Conservation (phyloP, 35 echinoderm and acorn worm genomes). For the Patiria miniata region DNA sequence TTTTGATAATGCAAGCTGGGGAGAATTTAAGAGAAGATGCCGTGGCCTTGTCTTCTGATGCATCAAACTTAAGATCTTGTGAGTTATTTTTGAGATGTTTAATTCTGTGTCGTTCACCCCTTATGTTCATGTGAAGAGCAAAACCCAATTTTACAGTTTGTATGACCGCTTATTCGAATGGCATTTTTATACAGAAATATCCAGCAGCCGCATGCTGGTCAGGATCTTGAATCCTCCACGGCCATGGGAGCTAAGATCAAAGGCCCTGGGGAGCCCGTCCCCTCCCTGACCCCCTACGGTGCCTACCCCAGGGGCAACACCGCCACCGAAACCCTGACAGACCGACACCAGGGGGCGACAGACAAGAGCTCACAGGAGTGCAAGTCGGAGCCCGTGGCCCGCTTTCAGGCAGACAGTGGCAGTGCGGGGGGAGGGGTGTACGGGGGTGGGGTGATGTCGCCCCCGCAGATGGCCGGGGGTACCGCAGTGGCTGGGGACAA, state of each 20-base stretch:
- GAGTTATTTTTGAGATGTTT: no score
- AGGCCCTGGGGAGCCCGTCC: constrained; percentile 70
- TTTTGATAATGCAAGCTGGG: no score
- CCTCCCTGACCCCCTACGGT: constrained; percentile 74
- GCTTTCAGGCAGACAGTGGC: constrained; percentile 28
- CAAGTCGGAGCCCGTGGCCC: constrained; percentile 47
- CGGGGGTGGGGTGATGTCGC: constrained; percentile 48
- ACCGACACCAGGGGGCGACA: background rate
- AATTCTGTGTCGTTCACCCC: no score
- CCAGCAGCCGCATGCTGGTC: constrained; percentile 80
- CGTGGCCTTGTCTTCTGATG: no score
- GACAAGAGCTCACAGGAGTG: constrained; percentile 26
- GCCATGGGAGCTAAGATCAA: constrained; percentile 64
- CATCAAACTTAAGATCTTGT: no score
- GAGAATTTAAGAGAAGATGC: no score
- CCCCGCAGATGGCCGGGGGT: constrained; percentile 32
- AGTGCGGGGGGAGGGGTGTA: constrained; percentile 11
- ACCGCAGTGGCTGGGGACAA: constrained; percentile 41
- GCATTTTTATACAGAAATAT: constrained; percentile 67
- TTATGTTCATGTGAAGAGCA: no score
- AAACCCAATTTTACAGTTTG: no score
- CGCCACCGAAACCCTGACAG: constrained; percentile 9
- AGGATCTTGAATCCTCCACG: constrained; percentile 49
- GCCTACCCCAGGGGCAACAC: constrained; percentile 69
- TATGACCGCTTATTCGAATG: background rate